These are phyloP conservation scores for Melipona bicolor DNA, from an alignment of 2,888 invertebrate species.

Conservation along the genomic window DNA sequence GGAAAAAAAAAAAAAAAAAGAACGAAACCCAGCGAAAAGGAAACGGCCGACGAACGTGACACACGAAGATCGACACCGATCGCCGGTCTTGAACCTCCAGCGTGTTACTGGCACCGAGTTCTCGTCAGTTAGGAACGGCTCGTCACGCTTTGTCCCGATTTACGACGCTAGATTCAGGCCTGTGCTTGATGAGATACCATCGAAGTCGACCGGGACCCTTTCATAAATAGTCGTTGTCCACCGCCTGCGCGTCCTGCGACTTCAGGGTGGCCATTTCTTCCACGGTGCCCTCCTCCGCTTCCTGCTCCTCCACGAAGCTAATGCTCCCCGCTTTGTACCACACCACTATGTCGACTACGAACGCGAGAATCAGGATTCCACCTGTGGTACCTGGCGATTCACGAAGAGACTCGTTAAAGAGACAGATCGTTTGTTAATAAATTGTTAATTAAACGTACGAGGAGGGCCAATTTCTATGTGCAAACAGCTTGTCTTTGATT, in stretches of 20 bases:
- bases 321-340: conserved; percentile 96
- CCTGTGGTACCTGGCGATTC: conserved; percentile 91
- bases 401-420: background rate
- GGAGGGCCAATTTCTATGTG: background rate
- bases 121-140: conserved; percentile 42
- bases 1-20: background rate
- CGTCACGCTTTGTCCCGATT: conserved; percentile 40
- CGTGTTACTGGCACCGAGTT: conserved; percentile 27
- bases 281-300: conserved; percentile 83
- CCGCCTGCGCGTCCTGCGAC: conserved; percentile 77
- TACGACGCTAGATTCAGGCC: conserved; percentile 51
- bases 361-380: conserved; percentile 93
- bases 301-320: conserved; percentile 87
- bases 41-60: conserved; percentile 14
- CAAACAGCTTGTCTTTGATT: background rate
- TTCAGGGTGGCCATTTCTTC: conserved; percentile 83
- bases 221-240: conserved; percentile 81
- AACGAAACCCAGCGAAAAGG: background rate
- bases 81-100: background rate
- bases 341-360: conserved; percentile 94
- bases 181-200: conserved; percentile 42
- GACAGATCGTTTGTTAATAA: background rate
- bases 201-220: conserved; percentile 37
- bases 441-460: background rate
- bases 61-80: conserved; percentile 21